These are phyloP conservation scores for Stomorhina lunata DNA, from an alignment of 2,888 invertebrate genomes.

Conservation along the genomic window DNA sequence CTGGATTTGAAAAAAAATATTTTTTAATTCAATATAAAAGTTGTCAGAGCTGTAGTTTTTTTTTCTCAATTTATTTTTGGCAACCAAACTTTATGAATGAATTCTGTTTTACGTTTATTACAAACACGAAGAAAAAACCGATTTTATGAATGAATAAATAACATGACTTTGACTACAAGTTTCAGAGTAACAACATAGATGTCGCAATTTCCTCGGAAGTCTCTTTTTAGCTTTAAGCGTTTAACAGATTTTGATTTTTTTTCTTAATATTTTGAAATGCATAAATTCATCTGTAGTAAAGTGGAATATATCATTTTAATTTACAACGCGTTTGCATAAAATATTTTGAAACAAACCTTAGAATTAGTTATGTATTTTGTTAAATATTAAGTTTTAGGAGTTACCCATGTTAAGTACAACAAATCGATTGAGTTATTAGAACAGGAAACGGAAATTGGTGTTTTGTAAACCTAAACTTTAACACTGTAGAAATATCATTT, in stretches of 20 bases:
- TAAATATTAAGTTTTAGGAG: background rate
- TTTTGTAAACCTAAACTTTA: too few relatives aligned
- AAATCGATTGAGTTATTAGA: too few relatives aligned
- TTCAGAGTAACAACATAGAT: slow-evolving; percentile 53
- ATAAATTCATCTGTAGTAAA: slow-evolving; percentile 8
- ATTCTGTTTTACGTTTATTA: slow-evolving; percentile 68
- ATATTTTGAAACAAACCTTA: slow-evolving; percentile 19
- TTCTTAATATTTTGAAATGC: slow-evolving; percentile 16
- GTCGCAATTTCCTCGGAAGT: slow-evolving; percentile 67
- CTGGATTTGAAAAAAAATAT: slow-evolving; percentile 63
- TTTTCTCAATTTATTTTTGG: slow-evolving; percentile 59
- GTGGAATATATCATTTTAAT: slow-evolving; percentile 11
- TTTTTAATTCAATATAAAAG: slow-evolving; percentile 61
- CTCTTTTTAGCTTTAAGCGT: slow-evolving; percentile 54
- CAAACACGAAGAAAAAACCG: slow-evolving; percentile 54
- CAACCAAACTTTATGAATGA: slow-evolving; percentile 66
- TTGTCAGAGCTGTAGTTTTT: slow-evolving; percentile 42
- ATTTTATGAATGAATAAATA: slow-evolving; percentile 64
- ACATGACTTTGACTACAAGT: slow-evolving; percentile 64
- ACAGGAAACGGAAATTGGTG: background rate
- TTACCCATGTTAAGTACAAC: background rate
- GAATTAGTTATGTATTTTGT: slow-evolving; percentile 38
- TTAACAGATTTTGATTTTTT: background rate
- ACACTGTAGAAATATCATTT: background rate
- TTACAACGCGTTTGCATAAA: background rate